Conservation (phyloP, 2,888 invertebrate species). For the Eristalinus sepulchralis region DNA sequence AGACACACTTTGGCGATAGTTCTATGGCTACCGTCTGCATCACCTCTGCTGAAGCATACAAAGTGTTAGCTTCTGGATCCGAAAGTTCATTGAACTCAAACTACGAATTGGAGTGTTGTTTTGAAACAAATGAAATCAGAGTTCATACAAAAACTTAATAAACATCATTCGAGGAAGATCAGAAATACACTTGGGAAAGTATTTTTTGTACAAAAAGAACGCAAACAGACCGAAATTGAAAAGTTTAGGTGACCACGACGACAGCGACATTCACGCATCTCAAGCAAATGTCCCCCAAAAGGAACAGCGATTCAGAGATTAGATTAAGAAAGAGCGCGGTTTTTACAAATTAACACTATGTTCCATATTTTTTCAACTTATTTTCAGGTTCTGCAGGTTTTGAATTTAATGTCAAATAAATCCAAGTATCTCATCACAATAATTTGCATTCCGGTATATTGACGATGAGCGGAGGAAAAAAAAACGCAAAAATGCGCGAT, state of each 20-base stretch:
- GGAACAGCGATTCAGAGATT: background rate
- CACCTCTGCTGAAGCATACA: too few species aligned
- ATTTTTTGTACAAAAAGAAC: background rate
- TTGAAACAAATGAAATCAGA: background rate
- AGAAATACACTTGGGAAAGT: background rate
- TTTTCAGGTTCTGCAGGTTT: background rate
- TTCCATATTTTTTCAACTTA: background rate
- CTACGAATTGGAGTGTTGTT: background rate
- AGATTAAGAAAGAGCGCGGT: background rate
- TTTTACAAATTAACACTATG: background rate
- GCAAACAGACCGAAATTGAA: background rate
- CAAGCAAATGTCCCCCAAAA: background rate
- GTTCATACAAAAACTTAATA: background rate
- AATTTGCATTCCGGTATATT: background rate
- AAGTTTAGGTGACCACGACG: background rate
- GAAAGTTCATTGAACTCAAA: too few species aligned
- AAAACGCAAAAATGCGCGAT: background rate
- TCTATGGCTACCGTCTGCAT: too few species aligned
- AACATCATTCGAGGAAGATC: background rate
- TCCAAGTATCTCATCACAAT: background rate
- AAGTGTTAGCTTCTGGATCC: too few species aligned
- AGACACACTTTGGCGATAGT: too few species aligned
- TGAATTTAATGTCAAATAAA: background rate
- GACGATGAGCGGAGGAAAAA: background rate
- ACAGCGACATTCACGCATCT: background rate